phyloP scores from a whole-genome alignment of 2,888 invertebrate species.

The Agrotis clavis region DNA sequence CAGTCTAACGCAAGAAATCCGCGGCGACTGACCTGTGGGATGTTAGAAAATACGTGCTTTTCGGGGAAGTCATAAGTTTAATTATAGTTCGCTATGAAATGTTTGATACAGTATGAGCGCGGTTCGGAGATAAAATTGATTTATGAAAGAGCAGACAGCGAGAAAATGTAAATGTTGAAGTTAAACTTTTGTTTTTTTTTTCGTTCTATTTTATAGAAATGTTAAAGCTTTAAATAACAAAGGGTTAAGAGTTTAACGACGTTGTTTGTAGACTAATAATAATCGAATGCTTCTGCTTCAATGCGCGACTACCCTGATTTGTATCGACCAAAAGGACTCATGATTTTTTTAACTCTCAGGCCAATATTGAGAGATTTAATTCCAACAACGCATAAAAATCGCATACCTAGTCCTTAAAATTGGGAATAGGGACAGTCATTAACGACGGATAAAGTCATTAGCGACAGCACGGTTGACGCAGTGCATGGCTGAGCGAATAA shows the following conservation, averaged over 20 bases:
- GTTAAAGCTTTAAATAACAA: constrained; percentile 32
- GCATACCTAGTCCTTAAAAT: no score
- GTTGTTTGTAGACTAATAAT: constrained; percentile 15
- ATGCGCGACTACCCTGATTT: no score
- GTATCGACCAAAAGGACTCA: no score
- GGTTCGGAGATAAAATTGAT: constrained; percentile 65
- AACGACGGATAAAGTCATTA: no score
- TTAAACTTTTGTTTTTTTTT: constrained; percentile 34
- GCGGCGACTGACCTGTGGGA: constrained; percentile 81
- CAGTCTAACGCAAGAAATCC: constrained; percentile 78
- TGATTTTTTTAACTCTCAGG: no score
- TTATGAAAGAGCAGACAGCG: constrained; percentile 37
- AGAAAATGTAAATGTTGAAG: constrained; percentile 41
- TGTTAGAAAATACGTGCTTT: constrained; percentile 81
- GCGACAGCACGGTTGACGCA: no score
- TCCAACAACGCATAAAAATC: no score
- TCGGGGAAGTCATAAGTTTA: constrained; percentile 83
- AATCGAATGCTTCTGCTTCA: constrained; percentile 1
- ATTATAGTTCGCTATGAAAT: constrained; percentile 80
- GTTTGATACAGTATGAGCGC: constrained; percentile 68
- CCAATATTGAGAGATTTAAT: no score
- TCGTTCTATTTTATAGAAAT: constrained; percentile 19
- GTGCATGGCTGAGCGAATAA: no score
- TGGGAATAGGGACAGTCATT: no score
- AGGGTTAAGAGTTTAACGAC: background rate